Conservation (phyloP, 2,797 vertebrate genomes). For the Catharus ustulatus region DNA sequence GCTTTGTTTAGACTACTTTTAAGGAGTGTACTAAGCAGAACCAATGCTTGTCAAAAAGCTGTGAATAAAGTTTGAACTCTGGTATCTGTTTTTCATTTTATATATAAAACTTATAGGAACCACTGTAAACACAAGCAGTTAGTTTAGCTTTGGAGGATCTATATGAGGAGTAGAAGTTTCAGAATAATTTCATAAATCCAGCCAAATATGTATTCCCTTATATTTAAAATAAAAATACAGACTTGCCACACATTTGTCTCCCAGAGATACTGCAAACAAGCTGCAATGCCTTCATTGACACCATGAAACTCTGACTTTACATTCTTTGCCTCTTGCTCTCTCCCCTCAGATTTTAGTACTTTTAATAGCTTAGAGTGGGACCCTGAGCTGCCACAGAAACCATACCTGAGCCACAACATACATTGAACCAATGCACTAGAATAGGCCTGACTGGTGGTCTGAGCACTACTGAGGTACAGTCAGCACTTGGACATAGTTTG, state of each 20-base stretch:
- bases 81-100: not conserved
- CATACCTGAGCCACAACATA: not conserved
- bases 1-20: slow-evolving; percentile 19
- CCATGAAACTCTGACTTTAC: not conserved
- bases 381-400: not conserved
- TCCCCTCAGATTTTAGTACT: not conserved
- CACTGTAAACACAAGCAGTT: not conserved
- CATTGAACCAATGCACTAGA: not conserved
- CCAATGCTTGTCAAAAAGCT: not conserved
- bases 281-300: not conserved
- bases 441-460: not conserved
- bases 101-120: not conserved
- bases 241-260: not conserved
- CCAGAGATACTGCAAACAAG: not conserved
- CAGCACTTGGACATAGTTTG: fast-evolving
- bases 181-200: not conserved
- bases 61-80: not conserved
- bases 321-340: not conserved
- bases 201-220: not conserved
- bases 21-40: not conserved
- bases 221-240: not conserved
- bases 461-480: not conserved
- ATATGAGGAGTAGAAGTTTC: not conserved
- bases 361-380: not conserved
- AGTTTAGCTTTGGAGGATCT: not conserved